A percentile compares a stretch with the other conserved stretches of the same genome.
Conservation (phyloP, 1,140 invertebrate species). For the Homarus americanus region DNA sequence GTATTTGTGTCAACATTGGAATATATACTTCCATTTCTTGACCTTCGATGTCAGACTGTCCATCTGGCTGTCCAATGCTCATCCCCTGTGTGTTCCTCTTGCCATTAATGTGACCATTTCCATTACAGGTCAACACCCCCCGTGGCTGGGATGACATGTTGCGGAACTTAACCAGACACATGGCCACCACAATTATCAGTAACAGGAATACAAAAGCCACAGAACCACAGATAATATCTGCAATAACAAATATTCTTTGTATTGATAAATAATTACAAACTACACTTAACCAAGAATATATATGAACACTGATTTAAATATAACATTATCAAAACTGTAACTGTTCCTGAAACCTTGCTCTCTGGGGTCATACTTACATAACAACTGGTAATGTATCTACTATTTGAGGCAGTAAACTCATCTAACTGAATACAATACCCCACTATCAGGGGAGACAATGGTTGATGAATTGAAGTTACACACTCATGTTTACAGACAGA, state of each 20-base stretch:
- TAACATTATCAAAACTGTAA: no score
- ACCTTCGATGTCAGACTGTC: slow-evolving; percentile 44
- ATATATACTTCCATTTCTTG: slow-evolving; percentile 74
- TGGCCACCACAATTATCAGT: slow-evolving; percentile 13
- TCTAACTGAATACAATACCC: no score
- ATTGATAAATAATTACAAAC: no score
- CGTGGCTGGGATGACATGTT: slow-evolving; percentile 53
- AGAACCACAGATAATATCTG: slow-evolving; percentile 55
- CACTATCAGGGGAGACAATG: no score
- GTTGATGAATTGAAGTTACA: no score
- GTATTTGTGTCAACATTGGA: slow-evolving; percentile 74
- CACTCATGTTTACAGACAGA: no score
- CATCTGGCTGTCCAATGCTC: slow-evolving; percentile 32
- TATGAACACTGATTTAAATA: no score
- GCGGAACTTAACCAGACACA: slow-evolving; percentile 46
- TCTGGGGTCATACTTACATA: no score
- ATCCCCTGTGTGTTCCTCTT: slow-evolving; percentile 48
- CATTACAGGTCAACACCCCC: slow-evolving; percentile 50
- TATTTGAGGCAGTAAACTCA: no score
- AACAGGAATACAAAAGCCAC: slow-evolving; percentile 53
- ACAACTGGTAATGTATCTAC: no score
- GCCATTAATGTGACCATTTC: slow-evolving; percentile 61
- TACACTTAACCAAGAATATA: no score
- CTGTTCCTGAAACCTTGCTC: no score
- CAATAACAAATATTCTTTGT: neutral